A percentile compares a stretch with the other conserved stretches of the same genome.
Evolutionary conservation across 1,140 invertebrate species (phyloP).

Genomic region (Drosophila orena): DNA sequence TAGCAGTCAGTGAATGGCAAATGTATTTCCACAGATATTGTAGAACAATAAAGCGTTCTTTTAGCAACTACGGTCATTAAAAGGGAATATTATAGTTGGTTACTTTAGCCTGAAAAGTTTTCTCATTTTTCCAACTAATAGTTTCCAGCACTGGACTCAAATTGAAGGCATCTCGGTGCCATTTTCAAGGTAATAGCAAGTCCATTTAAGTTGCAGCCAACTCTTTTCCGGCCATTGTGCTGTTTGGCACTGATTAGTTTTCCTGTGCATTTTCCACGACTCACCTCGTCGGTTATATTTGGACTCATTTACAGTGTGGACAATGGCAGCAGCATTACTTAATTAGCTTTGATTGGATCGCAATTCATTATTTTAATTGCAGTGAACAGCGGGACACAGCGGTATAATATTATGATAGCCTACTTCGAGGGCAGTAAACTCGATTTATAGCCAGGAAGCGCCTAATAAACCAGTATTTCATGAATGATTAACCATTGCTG

Average conservation of each 20-base stretch:
- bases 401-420: slow-evolving; percentile 7
- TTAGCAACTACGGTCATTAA: too few species aligned
- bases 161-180: neutral
- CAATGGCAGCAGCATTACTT: slow-evolving; percentile 22
- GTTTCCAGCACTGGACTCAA: neutral
- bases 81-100: too few species aligned
- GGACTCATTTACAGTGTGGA: slow-evolving; percentile 51
- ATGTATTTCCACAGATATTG: neutral
- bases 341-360: slow-evolving; percentile 25
- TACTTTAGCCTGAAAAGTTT: too few species aligned
- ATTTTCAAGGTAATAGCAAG: slow-evolving; percentile 22
- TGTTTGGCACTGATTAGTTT: slow-evolving; percentile 34
- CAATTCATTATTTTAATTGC: slow-evolving; percentile 22
- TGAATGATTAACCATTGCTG: slow-evolving; percentile 11
- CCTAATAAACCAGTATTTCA: slow-evolving; percentile 13
- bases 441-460: slow-evolving; percentile 4
- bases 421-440: neutral
- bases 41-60: too few species aligned
- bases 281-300: slow-evolving; percentile 9
- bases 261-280: neutral
- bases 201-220: slow-evolving; percentile 16
- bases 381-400: neutral
- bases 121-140: neutral
- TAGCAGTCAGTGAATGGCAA: neutral
- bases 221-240: slow-evolving; percentile 38